phyloP scores from a whole-genome alignment of 2,113 vertebrate species.

The Nothocercus nigrocapillus region DNA sequence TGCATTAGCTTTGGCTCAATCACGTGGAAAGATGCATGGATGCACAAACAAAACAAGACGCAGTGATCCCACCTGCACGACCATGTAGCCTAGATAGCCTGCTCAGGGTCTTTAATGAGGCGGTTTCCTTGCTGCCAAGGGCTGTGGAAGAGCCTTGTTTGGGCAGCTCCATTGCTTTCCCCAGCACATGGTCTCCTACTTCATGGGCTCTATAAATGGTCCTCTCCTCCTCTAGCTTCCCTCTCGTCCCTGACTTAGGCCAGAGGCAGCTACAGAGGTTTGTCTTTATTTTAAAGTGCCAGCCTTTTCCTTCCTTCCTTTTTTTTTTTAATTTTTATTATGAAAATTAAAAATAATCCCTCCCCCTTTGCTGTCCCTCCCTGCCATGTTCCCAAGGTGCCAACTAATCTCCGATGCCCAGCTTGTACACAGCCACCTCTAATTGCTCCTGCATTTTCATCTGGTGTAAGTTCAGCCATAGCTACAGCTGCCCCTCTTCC shows the following conservation, averaged over 20 bases:
- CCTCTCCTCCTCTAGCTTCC: not conserved
- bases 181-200: accelerated
- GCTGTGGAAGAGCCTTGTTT: accelerated
- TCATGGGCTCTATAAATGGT: not conserved
- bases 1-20: not conserved
- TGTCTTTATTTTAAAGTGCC: constrained; percentile 49
- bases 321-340: not conserved
- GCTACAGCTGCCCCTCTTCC: constrained; percentile 87
- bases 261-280: not conserved
- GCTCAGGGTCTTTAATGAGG: not conserved
- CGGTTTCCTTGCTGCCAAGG: not conserved
- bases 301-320: constrained; percentile 12
- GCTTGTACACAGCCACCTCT: constrained; percentile 87
- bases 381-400: constrained; percentile 86
- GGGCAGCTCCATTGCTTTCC: not conserved
- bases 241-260: not conserved
- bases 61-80: accelerated
- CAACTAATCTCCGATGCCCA: constrained; percentile 89
- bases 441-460: constrained; percentile 91
- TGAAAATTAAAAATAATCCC: constrained; percentile 43
- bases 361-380: constrained; percentile 65
- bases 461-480: constrained; percentile 90
- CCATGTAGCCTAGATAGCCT: not conserved
- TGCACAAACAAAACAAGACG: not conserved
- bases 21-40: not conserved